Evolutionary conservation across 2,888 invertebrate species (phyloP).

Genomic region (Galeruca laticollis): DNA sequence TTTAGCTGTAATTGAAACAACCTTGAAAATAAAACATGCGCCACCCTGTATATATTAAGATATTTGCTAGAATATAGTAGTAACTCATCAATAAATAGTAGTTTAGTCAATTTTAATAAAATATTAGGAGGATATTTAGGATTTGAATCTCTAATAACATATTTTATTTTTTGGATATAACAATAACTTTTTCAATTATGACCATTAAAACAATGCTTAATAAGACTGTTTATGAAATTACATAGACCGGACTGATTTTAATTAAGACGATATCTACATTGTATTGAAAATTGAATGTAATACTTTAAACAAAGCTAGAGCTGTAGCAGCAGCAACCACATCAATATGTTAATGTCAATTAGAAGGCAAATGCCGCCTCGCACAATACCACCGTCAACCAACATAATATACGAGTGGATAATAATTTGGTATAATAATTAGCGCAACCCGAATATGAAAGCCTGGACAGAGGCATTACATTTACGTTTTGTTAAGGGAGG

Average conservation of each 20-base stretch:
- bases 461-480: conserved; percentile 8
- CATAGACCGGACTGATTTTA: neutral
- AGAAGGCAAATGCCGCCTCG: conserved; percentile 22
- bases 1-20: too few species aligned
- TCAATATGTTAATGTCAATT: conserved; percentile 36
- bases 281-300: conserved; percentile 11
- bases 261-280: conserved; percentile 11
- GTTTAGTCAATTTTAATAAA: too few species aligned
- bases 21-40: too few species aligned
- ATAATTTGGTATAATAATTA: conserved; percentile 57
- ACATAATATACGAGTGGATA: conserved; percentile 46
- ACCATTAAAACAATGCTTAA: too few species aligned
- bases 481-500: neutral
- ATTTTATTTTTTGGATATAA: too few species aligned
- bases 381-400: conserved; percentile 22
- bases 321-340: conserved; percentile 18
- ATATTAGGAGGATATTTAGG: too few species aligned
- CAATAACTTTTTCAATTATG: too few species aligned
- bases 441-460: conserved; percentile 53
- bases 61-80: too few species aligned
- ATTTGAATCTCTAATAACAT: too few species aligned
- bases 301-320: conserved; percentile 20
- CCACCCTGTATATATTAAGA: too few species aligned
- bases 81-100: too few species aligned
- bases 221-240: neutral